Base-by-base conservation (phyloP, 1,140 invertebrate genomes). In the Drosophila subpulchrella region DNA sequence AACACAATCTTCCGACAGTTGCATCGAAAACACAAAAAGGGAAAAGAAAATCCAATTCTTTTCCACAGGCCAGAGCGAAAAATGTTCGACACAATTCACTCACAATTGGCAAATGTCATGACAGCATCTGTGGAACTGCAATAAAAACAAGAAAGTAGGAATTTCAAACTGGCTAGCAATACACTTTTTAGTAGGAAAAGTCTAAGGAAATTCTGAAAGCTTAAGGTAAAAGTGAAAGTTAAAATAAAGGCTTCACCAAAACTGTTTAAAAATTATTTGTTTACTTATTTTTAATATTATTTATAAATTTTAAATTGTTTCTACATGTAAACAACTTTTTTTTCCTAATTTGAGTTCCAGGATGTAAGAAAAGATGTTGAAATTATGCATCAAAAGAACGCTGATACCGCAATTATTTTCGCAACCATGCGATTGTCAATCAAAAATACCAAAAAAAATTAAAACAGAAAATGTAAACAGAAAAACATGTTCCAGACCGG, bases 21-120 rank as follows among this genome's bases (percentile, higher is more conserved):
- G 81, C 71, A 79, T 55, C 38, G 39, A 58, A 65, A 48, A 51
- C 15, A 58, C 41, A 58, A 48, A 24, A 72, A 24, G 12, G 10
- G 54, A 55, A 42, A 44, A 41, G 53, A 66, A 61, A 44, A 41
- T 48, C 32, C 46, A 56, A 70, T 71, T 56, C 67, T 57, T 39
- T 70, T 71, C 27, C 50, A 70, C 34, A 34, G 65, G 42, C 50
- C 50, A 57, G 42, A 38, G 24, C 41, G 32, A 50, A 58, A 57
- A 63, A 57, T 38, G 51, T 54, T 68, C 70, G 42, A 79, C 76
- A 79, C 58, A 71, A 81, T 77, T 77, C 56, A 54, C 68, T 77
- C 41, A 41, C 27, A 82, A 59, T 81, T 74, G 70, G 70, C 77
- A 75, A 79, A 79, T 74, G 76, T 67, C 68, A 73, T 62, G 73